These are phyloP conservation scores for Neodon shergylaensis DNA, from an alignment of 2,113 vertebrate genomes.

Conservation along the genomic window DNA sequence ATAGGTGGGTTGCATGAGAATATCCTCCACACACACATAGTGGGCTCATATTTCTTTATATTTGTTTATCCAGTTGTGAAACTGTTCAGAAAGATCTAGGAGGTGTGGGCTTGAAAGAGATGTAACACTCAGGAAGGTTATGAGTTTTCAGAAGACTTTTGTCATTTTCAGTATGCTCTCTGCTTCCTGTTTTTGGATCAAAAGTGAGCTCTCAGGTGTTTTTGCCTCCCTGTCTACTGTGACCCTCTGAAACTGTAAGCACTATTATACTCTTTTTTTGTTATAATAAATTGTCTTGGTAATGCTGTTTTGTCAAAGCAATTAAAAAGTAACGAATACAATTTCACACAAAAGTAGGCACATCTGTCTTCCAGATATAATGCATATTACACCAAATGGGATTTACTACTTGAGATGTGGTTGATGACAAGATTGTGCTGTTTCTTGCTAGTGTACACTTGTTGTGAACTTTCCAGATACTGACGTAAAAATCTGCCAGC, in stretches of 20 bases:
- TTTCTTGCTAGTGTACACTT: background rate
- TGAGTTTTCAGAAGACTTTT: background rate
- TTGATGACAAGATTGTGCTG: background rate
- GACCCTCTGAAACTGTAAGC: background rate
- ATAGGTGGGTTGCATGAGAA: background rate
- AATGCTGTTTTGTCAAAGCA: background rate
- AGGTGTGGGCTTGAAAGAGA: background rate
- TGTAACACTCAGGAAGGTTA: background rate
- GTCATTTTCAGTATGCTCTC: background rate
- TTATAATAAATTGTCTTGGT: background rate
- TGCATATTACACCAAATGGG: background rate
- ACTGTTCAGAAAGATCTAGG: background rate
- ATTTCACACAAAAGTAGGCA: background rate
- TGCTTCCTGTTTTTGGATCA: background rate
- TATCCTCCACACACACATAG: background rate
- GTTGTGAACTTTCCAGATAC: background rate
- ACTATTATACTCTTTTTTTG: background rate
- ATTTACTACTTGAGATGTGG: background rate
- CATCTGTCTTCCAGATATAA: background rate
- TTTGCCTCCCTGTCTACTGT: background rate
- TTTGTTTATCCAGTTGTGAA: background rate
- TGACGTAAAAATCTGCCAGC: background rate
- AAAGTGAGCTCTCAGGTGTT: no score
- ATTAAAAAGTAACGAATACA: no score
- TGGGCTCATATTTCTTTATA: background rate